A percentile compares a stretch with the other conserved stretches of the same genome.
phyloP scores from a whole-genome alignment of 2,888 invertebrate species.

The Steinernema carpocapsae region DNA sequence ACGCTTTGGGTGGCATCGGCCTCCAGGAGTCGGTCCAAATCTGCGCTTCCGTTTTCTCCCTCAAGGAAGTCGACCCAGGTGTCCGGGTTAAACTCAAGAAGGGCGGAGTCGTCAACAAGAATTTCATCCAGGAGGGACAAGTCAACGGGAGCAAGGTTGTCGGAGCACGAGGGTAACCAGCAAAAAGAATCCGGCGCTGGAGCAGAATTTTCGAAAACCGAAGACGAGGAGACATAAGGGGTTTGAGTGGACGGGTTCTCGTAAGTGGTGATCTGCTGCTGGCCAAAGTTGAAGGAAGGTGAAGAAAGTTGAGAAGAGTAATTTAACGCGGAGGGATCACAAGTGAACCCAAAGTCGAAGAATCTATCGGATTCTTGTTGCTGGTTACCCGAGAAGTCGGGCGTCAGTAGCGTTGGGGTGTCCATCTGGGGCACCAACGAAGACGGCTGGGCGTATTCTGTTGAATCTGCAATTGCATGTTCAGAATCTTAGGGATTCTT shows the following conservation, averaged over 20 bases:
- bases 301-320: no score
- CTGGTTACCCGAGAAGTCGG: background rate
- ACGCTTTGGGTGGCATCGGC: background rate
- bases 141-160: conserved; percentile 1
- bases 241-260: background rate
- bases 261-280: conserved; percentile 6
- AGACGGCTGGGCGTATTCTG: background rate
- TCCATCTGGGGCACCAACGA: conserved; percentile 20
- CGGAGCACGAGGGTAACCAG: conserved; percentile 3
- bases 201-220: background rate
- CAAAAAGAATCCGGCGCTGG: no score
- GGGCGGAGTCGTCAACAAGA: background rate
- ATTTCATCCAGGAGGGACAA: conserved; percentile 12
- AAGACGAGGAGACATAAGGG: background rate
- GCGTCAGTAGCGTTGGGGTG: conserved; percentile 7
- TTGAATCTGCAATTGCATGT: background rate
- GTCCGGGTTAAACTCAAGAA: conserved; percentile 2
- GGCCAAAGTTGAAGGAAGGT: background rate
- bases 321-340: background rate
- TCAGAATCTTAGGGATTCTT: background rate
- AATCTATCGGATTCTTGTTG: background rate
- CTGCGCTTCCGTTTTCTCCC: background rate
- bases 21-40: background rate
- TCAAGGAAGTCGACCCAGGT: conserved; percentile 10
- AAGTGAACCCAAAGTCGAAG: conserved; percentile 12